Evolutionary conservation across 2,888 invertebrate species (phyloP).

Genomic region (Tupiocoris notatus): DNA sequence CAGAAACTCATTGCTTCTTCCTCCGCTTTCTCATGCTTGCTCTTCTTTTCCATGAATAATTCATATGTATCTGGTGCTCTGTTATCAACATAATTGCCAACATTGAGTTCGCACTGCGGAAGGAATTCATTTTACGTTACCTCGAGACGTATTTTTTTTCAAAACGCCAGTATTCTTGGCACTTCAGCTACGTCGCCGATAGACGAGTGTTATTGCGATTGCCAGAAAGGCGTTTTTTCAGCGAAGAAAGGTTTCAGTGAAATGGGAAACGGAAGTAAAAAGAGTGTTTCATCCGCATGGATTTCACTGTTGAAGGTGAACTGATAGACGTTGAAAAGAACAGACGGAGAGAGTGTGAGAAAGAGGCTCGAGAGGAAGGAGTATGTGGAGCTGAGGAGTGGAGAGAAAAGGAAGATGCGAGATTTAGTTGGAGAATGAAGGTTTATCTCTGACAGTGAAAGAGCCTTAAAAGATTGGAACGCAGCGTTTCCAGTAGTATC

Average conservation of each 20-base stretch:
- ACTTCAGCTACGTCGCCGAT: background rate
- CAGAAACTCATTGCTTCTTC: background rate
- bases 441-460: slow-evolving; percentile 34
- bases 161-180: too few species aligned
- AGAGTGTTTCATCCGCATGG: background rate
- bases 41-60: background rate
- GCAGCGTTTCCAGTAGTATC: background rate
- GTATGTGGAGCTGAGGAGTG: too few species aligned
- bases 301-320: background rate
- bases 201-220: slow-evolving; percentile 12
- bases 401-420: background rate
- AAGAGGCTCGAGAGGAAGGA: background rate
- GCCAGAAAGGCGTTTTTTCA: slow-evolving; percentile 9
- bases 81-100: background rate
- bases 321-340: too few species aligned
- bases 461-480: slow-evolving; percentile 27
- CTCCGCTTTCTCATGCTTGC: background rate
- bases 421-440: slow-evolving; percentile 19
- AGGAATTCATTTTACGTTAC: background rate
- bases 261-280: background rate
- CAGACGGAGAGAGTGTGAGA: too few species aligned
- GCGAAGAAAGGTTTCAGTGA: background rate
- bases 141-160: background rate
- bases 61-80: background rate
- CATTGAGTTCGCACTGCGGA: background rate